Evolutionary conservation across 1,140 invertebrate species (phyloP), one percentile per base, ranked within the genome.

Genomic region (Acyrthosiphon pisum): DNA sequence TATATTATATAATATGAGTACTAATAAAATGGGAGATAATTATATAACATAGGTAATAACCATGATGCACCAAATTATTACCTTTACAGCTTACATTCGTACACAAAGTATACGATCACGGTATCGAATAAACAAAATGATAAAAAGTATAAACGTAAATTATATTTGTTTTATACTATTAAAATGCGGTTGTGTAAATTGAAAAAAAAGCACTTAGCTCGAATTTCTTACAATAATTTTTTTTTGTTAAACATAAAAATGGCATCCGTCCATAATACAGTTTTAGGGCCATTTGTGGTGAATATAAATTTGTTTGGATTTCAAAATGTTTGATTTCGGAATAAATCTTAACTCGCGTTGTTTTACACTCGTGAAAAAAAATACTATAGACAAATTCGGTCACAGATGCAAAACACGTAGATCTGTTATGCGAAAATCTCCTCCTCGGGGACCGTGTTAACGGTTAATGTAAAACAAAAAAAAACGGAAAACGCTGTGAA

Each of bases 391-490:
- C 50, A 56, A 56, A 56, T 89, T 89, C 88, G n/a, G 48, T 89
- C 48, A 89, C 96, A 95, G 99, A 98, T 0, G 99, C 98, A 1
- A 99, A 53, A 93, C 91, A 93, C 76, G 91, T 84, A 93, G 44
- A 30, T 86, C 91, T 23, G 48, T 93, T 93, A 53, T 56, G 48
- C 81, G 48, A 53, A 93, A 50, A 84, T 84, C 35, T 35, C 23
- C 48, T n/a, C 76, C 44, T 6, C 9, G 53, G 89, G 53, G 89
- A 90, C 89, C 89, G 56, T 46, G 89, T 91, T 91, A 91, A 91
- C 90, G 41, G 90, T 81, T 81, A 81, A 91, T 91, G 90, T 76
- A 91, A 81, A 81, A 76, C 26, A 90, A 68, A 68, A 56, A 90
- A 90, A 68, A 46, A 81, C 48, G 46, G 46, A 81, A 91, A 83